Evolutionary conservation across 2,888 invertebrate species (phyloP).

Genomic region (Taenaris catops): DNA sequence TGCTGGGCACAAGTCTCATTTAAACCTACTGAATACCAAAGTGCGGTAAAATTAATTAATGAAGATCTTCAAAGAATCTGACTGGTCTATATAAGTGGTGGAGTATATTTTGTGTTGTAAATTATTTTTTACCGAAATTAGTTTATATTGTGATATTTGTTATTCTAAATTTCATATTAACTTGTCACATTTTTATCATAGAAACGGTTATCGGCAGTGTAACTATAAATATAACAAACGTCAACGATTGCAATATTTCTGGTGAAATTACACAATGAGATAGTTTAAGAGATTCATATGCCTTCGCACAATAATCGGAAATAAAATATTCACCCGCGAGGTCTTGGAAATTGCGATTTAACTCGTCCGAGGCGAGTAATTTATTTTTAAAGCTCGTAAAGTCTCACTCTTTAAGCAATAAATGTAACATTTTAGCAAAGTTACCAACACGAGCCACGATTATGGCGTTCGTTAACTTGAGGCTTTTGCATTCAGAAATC

Average conservation of each 20-base stretch:
- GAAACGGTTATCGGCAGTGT: too few species aligned
- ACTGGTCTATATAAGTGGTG: too few species aligned
- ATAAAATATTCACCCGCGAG: conserved; percentile 61
- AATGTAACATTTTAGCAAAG: conserved; percentile 71
- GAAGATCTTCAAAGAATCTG: too few species aligned
- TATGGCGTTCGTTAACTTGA: conserved; percentile 47
- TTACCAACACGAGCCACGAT: conserved; percentile 50
- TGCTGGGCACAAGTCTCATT: too few species aligned
- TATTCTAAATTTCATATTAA: too few species aligned
- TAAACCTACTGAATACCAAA: too few species aligned
- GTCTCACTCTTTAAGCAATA: conserved; percentile 72
- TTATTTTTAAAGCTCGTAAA: conserved; percentile 76
- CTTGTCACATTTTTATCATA: too few species aligned
- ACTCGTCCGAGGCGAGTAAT: conserved; percentile 54
- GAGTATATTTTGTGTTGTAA: too few species aligned
- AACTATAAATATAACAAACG: not conserved
- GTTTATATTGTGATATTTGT: too few species aligned
- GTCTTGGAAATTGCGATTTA: conserved; percentile 55
- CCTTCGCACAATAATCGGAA: conserved; percentile 50
- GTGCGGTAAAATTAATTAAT: too few species aligned
- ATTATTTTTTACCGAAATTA: too few species aligned
- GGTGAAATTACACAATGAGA: conserved; percentile 34
- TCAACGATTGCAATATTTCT: conserved; percentile 19
- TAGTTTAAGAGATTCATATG: conserved; percentile 48
- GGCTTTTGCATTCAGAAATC: conserved; percentile 49